A percentile compares a stretch with the other conserved stretches of the same genome.
phyloP scores from a whole-genome alignment of 1,140 invertebrate species.

The Saxidomus purpurata region DNA sequence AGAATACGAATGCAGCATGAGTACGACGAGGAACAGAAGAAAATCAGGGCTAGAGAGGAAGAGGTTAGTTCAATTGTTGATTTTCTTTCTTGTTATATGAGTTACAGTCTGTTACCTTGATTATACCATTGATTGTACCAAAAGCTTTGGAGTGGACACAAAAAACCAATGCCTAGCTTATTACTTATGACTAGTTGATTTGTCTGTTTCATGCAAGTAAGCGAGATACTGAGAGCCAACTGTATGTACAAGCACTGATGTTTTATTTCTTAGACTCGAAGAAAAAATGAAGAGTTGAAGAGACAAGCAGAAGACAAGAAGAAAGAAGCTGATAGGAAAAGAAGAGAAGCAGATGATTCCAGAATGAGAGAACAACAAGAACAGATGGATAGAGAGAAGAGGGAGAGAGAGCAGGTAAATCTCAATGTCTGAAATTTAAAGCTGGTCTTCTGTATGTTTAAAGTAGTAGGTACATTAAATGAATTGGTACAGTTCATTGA shows the following conservation, averaged over 20 bases:
- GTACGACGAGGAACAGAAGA: constrained; percentile 83
- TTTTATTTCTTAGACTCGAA: constrained; percentile 74
- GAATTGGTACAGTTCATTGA: too few species aligned
- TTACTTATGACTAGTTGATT: too few species aligned
- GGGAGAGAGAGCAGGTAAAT: constrained; percentile 60
- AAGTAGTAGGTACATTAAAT: too few species aligned
- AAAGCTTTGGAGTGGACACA: too few species aligned
- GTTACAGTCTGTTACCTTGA: too few species aligned
- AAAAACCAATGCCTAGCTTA: too few species aligned
- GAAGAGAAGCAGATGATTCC: constrained; percentile 74
- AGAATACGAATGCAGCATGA: constrained; percentile 81
- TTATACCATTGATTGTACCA: too few species aligned
- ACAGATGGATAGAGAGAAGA: constrained; percentile 68
- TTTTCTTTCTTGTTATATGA: neutral
- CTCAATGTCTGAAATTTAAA: neutral
- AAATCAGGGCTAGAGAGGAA: constrained; percentile 83
- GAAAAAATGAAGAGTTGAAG: constrained; percentile 83
- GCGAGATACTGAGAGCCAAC: too few species aligned
- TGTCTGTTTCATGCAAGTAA: too few species aligned
- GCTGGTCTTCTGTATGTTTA: too few species aligned
- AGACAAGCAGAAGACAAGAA: constrained; percentile 81
- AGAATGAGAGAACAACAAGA: constrained; percentile 75
- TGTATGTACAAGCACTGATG: too few species aligned
- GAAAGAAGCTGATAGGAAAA: constrained; percentile 77
- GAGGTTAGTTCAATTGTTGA: constrained; percentile 72